A percentile compares a stretch with the other conserved stretches of the same genome.
Conservation (phyloP, 2,797 vertebrate species). For the Telmatherina bonti region DNA sequence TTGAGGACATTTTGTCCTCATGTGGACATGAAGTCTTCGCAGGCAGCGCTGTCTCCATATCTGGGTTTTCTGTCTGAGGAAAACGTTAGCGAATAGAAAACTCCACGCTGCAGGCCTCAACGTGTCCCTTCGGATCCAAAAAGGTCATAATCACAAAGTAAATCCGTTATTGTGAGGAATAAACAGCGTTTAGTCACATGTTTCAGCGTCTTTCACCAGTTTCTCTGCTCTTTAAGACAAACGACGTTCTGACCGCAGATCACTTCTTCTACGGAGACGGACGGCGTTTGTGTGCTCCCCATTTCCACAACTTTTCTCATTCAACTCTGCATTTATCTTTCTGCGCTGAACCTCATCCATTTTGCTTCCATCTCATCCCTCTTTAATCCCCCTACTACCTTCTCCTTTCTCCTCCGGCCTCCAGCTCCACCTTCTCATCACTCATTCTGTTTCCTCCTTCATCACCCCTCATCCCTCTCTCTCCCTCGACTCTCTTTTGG, state of each 20-base stretch:
- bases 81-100: neutral
- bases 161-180: no score
- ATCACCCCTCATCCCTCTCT: conserved; percentile 62
- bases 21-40: no score
- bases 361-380: conserved; percentile 39
- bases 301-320: conserved; percentile 23
- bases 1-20: no score
- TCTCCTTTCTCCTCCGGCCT: conserved; percentile 43
- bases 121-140: neutral
- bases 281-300: conserved; percentile 14
- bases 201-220: neutral
- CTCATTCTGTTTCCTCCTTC: conserved; percentile 66
- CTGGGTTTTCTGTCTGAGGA: conserved; percentile 5
- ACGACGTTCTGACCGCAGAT: neutral
- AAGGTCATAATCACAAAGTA: no score
- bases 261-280: neutral
- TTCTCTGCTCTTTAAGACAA: neutral
- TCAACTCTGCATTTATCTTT: conserved; percentile 48
- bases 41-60: no score
- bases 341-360: conserved; percentile 45
- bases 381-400: conserved; percentile 30
- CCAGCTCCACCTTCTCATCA: conserved; percentile 66
- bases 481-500: conserved; percentile 34
- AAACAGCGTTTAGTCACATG: no score
- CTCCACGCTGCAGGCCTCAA: neutral